phyloP scores from a whole-genome alignment of 1,140 invertebrate species.

The Goniozus legneri region DNA sequence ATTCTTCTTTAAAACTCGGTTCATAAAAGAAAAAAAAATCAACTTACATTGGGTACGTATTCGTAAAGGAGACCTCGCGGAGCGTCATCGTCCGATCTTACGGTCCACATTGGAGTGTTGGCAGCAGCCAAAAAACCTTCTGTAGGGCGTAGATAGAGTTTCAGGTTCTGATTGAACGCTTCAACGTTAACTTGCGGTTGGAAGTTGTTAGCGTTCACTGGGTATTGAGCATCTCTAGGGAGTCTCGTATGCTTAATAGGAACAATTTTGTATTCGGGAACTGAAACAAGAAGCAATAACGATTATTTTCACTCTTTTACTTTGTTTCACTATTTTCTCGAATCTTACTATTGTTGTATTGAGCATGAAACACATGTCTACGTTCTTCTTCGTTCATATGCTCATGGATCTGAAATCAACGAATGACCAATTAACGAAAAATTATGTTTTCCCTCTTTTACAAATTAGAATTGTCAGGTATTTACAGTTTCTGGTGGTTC shows the following conservation, averaged over 20 bases:
- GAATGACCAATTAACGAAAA: neutral
- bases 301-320: no score
- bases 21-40: constrained; percentile 9
- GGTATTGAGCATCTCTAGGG: neutral
- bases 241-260: constrained; percentile 19
- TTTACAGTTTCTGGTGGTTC: no score
- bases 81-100: constrained; percentile 10
- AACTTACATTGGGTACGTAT: constrained; percentile 20
- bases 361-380: constrained; percentile 8
- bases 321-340: no score
- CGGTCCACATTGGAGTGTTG: constrained; percentile 34
- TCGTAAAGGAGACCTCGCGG: constrained; percentile 29
- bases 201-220: no score
- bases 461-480: no score
- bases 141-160: constrained; percentile 30
- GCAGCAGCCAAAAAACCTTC: constrained; percentile 30
- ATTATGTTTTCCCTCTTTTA: neutral
- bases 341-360: no score
- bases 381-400: constrained; percentile 16
- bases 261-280: constrained; percentile 36
- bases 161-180: constrained; percentile 22
- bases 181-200: constrained; percentile 21
- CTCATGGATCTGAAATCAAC: constrained; percentile 17
- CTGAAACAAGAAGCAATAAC: constrained; percentile 17
- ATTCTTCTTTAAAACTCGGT: neutral